A percentile compares a stretch with the other conserved stretches of the same genome.
Evolutionary conservation across 2,113 vertebrate genomes (phyloP).

Genomic region (Bolborhynchus lineola): DNA sequence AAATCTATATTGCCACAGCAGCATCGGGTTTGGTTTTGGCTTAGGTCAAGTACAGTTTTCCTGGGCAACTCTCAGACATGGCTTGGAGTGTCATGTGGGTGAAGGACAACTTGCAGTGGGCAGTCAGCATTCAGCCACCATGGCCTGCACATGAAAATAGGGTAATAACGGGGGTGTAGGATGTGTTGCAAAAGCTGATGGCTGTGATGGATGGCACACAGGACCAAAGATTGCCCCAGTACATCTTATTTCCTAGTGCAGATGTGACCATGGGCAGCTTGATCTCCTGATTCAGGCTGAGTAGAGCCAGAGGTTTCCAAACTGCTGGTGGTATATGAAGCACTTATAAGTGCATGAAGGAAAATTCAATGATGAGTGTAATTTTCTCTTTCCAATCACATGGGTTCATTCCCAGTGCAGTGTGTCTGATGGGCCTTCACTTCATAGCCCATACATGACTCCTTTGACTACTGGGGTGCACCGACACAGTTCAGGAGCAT

Average conservation of each 20-base stretch:
- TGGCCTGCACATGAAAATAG: background rate
- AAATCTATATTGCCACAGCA: background rate
- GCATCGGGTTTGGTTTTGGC: background rate
- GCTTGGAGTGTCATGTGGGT: background rate
- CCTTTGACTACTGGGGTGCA: background rate
- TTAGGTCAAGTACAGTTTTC: background rate
- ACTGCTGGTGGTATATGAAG: background rate
- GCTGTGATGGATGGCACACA: background rate
- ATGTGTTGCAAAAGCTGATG: background rate
- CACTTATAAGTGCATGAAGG: background rate
- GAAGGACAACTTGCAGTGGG: background rate
- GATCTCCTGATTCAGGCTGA: background rate
- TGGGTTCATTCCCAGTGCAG: background rate
- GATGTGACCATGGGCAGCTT: background rate
- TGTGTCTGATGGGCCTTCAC: background rate
- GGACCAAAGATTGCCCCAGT: background rate
- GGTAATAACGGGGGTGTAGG: background rate
- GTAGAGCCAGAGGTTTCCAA: background rate
- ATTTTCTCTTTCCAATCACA: background rate
- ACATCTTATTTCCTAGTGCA: background rate
- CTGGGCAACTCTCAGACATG: no score
- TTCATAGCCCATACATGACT: background rate
- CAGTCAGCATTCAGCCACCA: fast-evolving
- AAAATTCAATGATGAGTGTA: background rate
- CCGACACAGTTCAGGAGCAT: background rate